A percentile compares a stretch with the other conserved stretches of the same genome.
Evolutionary conservation across 30 jellyfish, hydroid and myxozoan genomes (phyloP).

Genomic region (Chrysaora quinquecirrha): DNA sequence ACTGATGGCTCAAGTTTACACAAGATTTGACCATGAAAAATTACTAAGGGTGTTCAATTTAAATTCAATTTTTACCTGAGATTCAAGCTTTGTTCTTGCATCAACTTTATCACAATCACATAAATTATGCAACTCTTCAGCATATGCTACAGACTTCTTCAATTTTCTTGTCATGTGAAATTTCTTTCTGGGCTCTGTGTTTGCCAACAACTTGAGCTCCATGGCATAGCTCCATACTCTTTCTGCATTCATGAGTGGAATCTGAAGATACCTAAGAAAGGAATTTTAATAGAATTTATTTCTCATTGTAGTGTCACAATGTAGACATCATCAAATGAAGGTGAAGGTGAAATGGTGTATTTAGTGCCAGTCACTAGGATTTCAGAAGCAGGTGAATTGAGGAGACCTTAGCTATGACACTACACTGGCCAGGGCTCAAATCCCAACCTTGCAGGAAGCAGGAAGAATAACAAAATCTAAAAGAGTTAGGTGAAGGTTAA

Average conservation of each 20-base stretch:
- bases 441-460: no score
- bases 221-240: constrained; percentile 99
- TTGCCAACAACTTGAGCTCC: constrained; percentile 96
- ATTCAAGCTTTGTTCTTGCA: constrained; percentile 95
- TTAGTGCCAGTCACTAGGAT: no score
- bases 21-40: no score
- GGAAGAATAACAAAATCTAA: no score
- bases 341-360: no score
- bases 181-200: constrained; percentile 98
- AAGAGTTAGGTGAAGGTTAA: no score
- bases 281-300: neutral
- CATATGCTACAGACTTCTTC: constrained; percentile 89
- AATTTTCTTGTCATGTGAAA: constrained; percentile 98
- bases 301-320: neutral
- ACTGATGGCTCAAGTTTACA: no score
- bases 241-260: constrained; percentile 95
- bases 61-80: constrained; percentile 69
- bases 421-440: no score
- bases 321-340: no score
- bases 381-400: no score
- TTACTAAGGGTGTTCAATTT: no score
- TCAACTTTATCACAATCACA: constrained; percentile 92
- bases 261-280: constrained; percentile 68
- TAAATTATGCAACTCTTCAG: constrained; percentile 81
- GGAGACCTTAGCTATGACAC: no score